Evolutionary conservation across 1,140 invertebrate genomes (phyloP).

Genomic region (Dendrolimus punctatus): DNA sequence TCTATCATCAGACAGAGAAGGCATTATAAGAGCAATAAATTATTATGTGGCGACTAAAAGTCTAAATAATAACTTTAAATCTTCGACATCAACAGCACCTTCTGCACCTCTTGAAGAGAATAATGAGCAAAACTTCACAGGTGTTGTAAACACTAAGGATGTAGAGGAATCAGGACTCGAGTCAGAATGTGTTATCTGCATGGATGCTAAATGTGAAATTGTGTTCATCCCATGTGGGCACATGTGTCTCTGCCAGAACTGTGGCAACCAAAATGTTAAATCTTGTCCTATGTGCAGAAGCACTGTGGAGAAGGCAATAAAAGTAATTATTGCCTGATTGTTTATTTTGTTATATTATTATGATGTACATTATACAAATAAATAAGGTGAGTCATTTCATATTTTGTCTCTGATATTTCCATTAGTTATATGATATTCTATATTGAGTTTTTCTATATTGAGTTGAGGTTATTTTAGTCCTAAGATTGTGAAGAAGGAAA

Average conservation of each 20-base stretch:
- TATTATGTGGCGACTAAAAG: conserved; percentile 63
- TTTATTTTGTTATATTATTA: neutral
- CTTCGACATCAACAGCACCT: conserved; percentile 38
- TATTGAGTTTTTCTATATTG: too few relatives aligned
- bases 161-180: conserved; percentile 28
- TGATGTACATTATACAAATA: neutral
- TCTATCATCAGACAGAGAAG: conserved; percentile 71
- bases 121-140: conserved; percentile 31
- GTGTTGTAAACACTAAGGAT: conserved; percentile 36
- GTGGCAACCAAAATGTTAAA: conserved; percentile 73
- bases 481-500: too few relatives aligned
- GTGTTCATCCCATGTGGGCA: conserved; percentile 91
- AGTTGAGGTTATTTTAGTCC: too few relatives aligned
- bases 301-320: conserved; percentile 78
- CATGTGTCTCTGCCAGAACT: conserved; percentile 83
- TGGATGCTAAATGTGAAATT: conserved; percentile 80
- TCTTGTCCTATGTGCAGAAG: conserved; percentile 86
- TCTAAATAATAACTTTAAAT: conserved; percentile 33
- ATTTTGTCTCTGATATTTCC: too few relatives aligned
- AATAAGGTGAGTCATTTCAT: too few relatives aligned
- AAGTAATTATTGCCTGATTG: conserved; percentile 69
- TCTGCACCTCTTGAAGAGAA: conserved; percentile 55
- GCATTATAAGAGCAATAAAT: conserved; percentile 75
- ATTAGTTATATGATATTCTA: too few relatives aligned
- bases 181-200: conserved; percentile 86